Conservation (phyloP, 2,888 invertebrate species). For the Taenaris catops region DNA sequence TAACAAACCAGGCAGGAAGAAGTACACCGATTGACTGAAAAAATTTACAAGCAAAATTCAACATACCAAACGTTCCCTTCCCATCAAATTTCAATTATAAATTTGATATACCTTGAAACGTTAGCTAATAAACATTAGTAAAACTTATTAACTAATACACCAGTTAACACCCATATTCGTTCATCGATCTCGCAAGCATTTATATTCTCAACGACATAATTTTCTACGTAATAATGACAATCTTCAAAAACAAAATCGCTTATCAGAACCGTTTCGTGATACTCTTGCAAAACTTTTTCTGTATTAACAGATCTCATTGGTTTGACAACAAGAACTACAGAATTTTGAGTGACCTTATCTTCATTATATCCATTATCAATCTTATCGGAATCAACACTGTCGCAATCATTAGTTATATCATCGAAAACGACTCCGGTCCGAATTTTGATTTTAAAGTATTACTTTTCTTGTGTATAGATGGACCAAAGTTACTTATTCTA, state of each 20-base stretch:
- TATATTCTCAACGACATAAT: no score
- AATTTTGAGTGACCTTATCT: conserved; percentile 34
- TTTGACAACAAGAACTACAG: conserved; percentile 26
- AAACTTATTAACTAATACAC: no score
- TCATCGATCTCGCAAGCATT: no score
- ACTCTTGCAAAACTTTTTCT: conserved; percentile 39
- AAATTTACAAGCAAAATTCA: no score
- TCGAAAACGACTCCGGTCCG: neutral
- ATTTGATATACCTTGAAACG: no score
- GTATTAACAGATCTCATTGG: conserved; percentile 45
- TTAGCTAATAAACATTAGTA: no score
- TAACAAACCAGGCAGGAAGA: no score
- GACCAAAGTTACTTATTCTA: conserved; percentile 31
- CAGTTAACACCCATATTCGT: no score
- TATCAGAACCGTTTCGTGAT: conserved; percentile 22
- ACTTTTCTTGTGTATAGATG: conserved; percentile 30
- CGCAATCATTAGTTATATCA: conserved; percentile 27
- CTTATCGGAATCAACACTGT: conserved; percentile 22
- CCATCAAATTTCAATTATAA: no score
- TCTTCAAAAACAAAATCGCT: neutral
- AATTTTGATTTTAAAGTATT: conserved; percentile 1
- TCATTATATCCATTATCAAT: conserved; percentile 17
- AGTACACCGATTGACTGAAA: no score
- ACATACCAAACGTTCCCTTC: no score
- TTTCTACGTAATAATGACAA: neutral